A percentile compares a stretch with the other conserved stretches of the same genome.
Evolutionary conservation across 1,140 invertebrate genomes (phyloP).

Genomic region (Spodoptera litura): DNA sequence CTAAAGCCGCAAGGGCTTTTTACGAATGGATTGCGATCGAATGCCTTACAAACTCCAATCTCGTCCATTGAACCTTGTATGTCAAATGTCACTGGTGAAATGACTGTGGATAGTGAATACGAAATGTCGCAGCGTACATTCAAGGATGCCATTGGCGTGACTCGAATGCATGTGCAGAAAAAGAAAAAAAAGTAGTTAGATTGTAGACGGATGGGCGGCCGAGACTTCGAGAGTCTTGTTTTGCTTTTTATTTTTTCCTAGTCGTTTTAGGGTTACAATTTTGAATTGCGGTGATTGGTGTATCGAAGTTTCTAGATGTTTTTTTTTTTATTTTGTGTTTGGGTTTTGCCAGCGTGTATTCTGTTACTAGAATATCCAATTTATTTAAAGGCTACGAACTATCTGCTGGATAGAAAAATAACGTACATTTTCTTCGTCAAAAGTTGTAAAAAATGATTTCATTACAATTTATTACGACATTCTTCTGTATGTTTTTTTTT

Average conservation of each 20-base stretch:
- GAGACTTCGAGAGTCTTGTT: neutral
- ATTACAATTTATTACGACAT: too few relatives aligned
- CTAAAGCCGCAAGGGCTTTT: conserved; percentile 2
- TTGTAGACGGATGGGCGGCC: conserved; percentile 14
- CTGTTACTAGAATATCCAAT: too few relatives aligned
- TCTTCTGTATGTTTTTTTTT: too few relatives aligned
- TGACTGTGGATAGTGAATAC: conserved; percentile 63
- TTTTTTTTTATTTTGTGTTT: neutral
- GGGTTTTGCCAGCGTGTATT: neutral
- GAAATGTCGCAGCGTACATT: conserved; percentile 53
- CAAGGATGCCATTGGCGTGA: conserved; percentile 68
- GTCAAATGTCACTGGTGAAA: conserved; percentile 66
- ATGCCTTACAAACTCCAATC: conserved; percentile 44
- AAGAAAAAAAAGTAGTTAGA: conserved; percentile 30
- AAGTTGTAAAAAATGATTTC: too few relatives aligned
- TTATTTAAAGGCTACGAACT: too few relatives aligned
- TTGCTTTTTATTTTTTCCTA: neutral
- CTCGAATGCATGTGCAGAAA: conserved; percentile 52
- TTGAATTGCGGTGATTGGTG: neutral
- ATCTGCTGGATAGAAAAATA: too few relatives aligned
- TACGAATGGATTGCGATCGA: neutral
- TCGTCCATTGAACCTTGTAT: conserved; percentile 54
- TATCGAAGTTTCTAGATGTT: neutral
- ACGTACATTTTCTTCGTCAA: too few relatives aligned
- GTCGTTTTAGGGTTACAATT: neutral